These are phyloP conservation scores for Tauraco hartlaubi DNA, from an alignment of 2,797 vertebrate genomes.

Conservation along the genomic window DNA sequence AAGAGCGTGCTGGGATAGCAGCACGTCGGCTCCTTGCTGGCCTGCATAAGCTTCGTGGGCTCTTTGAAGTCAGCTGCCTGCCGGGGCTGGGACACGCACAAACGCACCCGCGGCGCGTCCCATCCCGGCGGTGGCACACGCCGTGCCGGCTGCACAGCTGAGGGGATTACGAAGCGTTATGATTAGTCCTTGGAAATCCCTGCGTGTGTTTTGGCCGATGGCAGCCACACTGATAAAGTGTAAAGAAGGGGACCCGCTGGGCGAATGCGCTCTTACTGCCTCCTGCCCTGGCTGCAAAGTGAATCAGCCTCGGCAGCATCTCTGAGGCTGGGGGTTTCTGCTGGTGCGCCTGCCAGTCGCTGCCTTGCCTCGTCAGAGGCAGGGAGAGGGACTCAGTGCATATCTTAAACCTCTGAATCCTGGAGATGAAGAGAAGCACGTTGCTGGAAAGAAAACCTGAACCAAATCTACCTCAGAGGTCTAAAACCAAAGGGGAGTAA, in stretches of 20 bases:
- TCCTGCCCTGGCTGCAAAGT: not conserved
- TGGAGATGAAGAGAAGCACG: not conserved
- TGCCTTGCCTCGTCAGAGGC: not conserved
- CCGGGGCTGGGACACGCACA: not conserved
- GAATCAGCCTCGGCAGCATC: not conserved
- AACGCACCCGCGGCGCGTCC: rapidly evolving
- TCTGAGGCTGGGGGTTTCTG: not conserved
- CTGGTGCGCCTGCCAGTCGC: not conserved
- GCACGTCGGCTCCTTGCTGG: not conserved
- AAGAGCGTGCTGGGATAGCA: not conserved
- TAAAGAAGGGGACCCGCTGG: not conserved
- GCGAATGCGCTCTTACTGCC: rapidly evolving
- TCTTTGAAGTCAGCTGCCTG: conserved; percentile 3
- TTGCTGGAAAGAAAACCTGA: not conserved
- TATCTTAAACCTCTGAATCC: not conserved
- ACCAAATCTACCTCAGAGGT: not conserved
- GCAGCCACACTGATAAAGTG: not conserved
- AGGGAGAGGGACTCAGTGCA: not conserved
- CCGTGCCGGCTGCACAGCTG: not conserved
- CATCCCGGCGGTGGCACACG: not conserved
- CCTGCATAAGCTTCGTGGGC: not conserved
- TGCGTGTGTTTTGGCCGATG: not conserved
- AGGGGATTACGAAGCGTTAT: not conserved
- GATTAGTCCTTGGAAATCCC: not conserved
- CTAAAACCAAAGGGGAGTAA: not conserved